Evolutionary conservation across 2,888 invertebrate genomes (phyloP).

Genomic region (Leptothorax acervorum): DNA sequence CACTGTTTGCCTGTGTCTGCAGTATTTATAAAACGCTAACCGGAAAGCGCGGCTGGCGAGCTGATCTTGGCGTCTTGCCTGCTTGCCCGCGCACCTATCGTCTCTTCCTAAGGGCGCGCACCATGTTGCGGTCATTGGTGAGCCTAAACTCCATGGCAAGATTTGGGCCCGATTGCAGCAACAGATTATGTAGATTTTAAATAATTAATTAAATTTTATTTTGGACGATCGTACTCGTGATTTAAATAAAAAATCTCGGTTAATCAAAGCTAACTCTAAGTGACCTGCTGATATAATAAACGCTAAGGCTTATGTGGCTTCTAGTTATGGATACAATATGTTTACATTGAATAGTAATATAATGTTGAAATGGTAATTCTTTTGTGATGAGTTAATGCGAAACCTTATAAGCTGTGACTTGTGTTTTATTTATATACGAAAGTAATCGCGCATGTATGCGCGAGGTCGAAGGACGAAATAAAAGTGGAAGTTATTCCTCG

Average conservation of each 20-base stretch:
- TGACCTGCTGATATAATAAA: not conserved
- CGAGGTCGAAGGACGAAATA: not conserved
- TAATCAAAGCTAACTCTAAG: not conserved
- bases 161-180: not conserved
- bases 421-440: constrained; percentile 23
- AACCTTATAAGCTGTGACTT: not conserved
- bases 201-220: no score
- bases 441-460: not conserved
- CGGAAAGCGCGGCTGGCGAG: constrained; percentile 84
- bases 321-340: not conserved
- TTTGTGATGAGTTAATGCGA: not conserved
- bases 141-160: not conserved
- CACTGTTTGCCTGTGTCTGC: constrained; percentile 82
- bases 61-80: constrained; percentile 85
- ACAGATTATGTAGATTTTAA: not conserved
- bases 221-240: not conserved
- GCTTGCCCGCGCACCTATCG: constrained; percentile 78
- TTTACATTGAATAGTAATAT: not conserved
- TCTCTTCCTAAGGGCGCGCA: constrained; percentile 65
- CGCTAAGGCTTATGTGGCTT: not conserved
- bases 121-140: not conserved
- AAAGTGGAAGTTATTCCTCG: not conserved
- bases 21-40: constrained; percentile 85
- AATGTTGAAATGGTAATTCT: not conserved
- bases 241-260: not conserved